Evolutionary conservation across 2,113 vertebrate genomes (phyloP).

Genomic region (Sturnira hondurensis): DNA sequence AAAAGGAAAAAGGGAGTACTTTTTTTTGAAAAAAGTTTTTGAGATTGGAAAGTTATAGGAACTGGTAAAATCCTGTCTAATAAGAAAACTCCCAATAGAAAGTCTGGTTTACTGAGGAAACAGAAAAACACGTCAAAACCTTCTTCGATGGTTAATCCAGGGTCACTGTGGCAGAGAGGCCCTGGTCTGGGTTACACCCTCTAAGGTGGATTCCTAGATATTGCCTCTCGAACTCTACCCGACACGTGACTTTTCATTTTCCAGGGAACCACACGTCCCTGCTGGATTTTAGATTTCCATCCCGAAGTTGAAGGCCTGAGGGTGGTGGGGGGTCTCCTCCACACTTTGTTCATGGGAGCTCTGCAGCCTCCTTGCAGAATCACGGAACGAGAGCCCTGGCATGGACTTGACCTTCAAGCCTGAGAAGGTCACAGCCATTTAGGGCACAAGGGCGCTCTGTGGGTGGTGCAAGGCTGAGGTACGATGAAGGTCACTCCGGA

Average conservation of each 20-base stretch:
- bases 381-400: neutral
- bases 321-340: neutral
- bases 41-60: neutral
- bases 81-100: neutral
- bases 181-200: rapidly evolving
- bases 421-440: neutral
- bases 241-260: neutral
- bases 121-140: neutral
- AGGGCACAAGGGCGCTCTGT: neutral
- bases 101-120: neutral
- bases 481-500: neutral
- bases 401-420: neutral
- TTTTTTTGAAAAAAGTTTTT: neutral
- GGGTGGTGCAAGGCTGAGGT: neutral
- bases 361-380: neutral
- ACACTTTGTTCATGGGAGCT: rapidly evolving
- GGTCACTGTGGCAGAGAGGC: too few species aligned
- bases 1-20: neutral
- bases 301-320: neutral
- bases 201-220: neutral
- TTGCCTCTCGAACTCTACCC: neutral
- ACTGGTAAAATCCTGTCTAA: neutral
- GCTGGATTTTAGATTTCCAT: neutral
- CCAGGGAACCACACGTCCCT: too few species aligned
- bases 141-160: neutral